phyloP scores from a whole-genome alignment of 1,140 invertebrate species.

The Harpegnathos saltator region DNA sequence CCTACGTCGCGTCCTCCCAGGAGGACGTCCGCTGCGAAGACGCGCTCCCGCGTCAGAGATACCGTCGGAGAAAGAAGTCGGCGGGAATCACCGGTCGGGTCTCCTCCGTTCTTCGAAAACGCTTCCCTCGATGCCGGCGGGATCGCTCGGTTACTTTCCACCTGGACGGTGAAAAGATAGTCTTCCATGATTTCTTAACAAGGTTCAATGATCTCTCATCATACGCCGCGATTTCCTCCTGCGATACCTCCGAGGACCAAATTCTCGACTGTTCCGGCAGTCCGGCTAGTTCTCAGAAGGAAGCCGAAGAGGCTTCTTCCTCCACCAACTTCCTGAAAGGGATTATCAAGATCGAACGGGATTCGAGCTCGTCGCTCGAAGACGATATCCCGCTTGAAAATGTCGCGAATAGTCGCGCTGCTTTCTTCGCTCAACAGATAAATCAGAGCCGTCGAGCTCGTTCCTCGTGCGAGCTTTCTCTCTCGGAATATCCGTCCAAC shows the following conservation, averaged over 20 bases:
- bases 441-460: slow-evolving; percentile 81
- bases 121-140: neutral
- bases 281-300: neutral
- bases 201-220: neutral
- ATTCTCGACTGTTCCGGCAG: neutral
- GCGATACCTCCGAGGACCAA: neutral
- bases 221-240: neutral
- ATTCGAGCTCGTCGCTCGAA: neutral
- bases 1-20: too few relatives aligned
- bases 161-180: neutral
- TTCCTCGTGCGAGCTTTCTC: slow-evolving; percentile 71
- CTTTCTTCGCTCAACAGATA: slow-evolving; percentile 70
- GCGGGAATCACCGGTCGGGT: neutral
- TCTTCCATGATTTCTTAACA: neutral
- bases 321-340: neutral
- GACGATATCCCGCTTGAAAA: neutral
- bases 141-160: slow-evolving; percentile 9
- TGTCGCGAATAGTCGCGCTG: neutral
- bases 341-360: neutral
- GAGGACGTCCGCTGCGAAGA: neutral
- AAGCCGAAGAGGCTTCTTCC: neutral
- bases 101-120: neutral
- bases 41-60: neutral
- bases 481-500: neutral
- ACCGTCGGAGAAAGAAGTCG: too few relatives aligned